Base-by-base conservation (phyloP, 2,888 invertebrate species). In the Stegana nigrithorax region DNA sequence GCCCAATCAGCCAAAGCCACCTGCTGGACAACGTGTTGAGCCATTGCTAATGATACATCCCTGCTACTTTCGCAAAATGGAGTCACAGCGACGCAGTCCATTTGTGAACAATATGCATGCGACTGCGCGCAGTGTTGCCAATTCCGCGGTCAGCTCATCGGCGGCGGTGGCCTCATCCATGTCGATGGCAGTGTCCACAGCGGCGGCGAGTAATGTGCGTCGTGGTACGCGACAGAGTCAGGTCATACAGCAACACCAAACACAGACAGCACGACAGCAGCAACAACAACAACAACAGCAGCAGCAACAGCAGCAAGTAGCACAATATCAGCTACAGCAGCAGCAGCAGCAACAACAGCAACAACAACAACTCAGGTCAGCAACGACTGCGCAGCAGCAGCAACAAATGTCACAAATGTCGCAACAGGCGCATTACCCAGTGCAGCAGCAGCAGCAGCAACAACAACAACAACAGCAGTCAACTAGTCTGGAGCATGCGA, bases 31-130 rank as follows among this genome's bases (percentile, higher is more conserved):
- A 84, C 88, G 92, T 84, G 91, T 92, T 83, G 94, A 94, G 86
- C 94, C 94, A 60, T 88, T 94, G 83, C 89, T 94, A 80, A 94
- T 94, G 93, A 94, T 94, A 84, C 94, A 94, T 87, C 94, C 94
- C 57, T 93, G 93, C 82, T 94, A 94, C 86, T 94, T 94, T 88
- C 89, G 94, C 75, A 92, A 93, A 86, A 93, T 93, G 87, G 93
- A 94, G 84, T 92, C 92, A 80, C 92, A 93, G 84, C 89, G 93
- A 74, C 89, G 93, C 67, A 93, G 92, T 83, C 92, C 93, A 53
- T 93, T 93, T 85, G 91, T 93, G 72, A 94, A 93, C 87, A 93
- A 94, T 86, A 89, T 93, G 85, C 93, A 93, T 71, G 89, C 89
- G 65, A 88, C 88, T 39, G 87, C 88, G 53, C 85, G 86, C 51